Conservation (phyloP, 53 echinoderm and acorn worm genomes). For the Henricia sp. region DNA sequence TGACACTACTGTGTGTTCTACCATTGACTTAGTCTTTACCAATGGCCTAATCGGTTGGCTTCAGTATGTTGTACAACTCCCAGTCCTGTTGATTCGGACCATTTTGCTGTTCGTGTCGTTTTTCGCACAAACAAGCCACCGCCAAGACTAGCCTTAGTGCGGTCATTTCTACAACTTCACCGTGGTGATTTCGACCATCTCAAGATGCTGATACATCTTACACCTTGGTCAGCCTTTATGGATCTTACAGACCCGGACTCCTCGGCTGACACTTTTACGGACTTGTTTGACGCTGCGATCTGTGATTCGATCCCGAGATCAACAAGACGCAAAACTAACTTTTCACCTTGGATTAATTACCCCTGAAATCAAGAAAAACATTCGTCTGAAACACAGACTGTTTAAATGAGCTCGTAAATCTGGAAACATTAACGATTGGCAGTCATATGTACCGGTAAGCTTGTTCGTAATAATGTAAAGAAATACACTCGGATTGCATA, state of each 20-base stretch:
- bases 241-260: neutral
- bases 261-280: neutral
- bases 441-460: constrained; percentile 5
- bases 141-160: neutral
- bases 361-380: neutral
- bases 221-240: constrained; percentile 2
- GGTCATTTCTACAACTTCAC: neutral
- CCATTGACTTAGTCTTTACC: neutral
- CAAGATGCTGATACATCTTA: neutral
- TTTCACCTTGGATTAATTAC: constrained; percentile 1
- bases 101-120: neutral
- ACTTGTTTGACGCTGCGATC: neutral
- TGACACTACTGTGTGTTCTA: neutral
- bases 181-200: constrained; percentile 8
- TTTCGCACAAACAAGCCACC: neutral
- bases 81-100: neutral
- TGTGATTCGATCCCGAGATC: neutral
- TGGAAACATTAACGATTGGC: constrained; percentile 15
- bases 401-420: constrained; percentile 4
- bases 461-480: constrained; percentile 11
- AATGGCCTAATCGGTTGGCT: neutral
- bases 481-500: neutral
- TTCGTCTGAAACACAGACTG: constrained; percentile 12
- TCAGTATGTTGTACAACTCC: neutral
- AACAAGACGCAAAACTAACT: neutral